Percentiles rank a stretch among this genome's conserved stretches.
phyloP scores from a whole-genome alignment of 2,797 vertebrate species.

The Silurus aristotelis region DNA sequence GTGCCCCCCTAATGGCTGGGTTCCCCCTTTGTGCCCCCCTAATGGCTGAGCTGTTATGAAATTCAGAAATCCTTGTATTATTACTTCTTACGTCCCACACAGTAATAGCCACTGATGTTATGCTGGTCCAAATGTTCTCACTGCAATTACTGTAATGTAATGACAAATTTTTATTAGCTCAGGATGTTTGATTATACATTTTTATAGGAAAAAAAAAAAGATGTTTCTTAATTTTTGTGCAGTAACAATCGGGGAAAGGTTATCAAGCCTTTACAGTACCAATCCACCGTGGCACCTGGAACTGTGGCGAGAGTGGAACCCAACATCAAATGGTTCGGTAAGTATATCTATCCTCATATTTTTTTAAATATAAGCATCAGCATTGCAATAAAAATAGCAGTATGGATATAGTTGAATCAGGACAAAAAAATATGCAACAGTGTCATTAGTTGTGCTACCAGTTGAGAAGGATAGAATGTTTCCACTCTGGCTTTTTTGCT shows the following conservation, averaged over 20 bases:
- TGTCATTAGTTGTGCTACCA: background rate
- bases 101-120: background rate
- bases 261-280: slow-evolving; percentile 86
- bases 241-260: slow-evolving; percentile 90
- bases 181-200: background rate
- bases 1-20: too few species aligned
- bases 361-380: background rate
- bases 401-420: background rate
- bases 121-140: background rate
- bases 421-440: background rate
- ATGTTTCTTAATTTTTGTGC: slow-evolving; percentile 3
- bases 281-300: slow-evolving; percentile 89
- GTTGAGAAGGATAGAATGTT: background rate
- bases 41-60: background rate
- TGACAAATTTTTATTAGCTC: background rate
- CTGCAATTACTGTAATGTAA: background rate
- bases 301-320: slow-evolving; percentile 95
- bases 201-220: background rate
- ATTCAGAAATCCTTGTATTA: background rate
- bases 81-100: too few species aligned
- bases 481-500: background rate
- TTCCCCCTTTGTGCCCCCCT: too few species aligned
- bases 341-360: slow-evolving; percentile 60
- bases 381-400: background rate
- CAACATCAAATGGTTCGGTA: slow-evolving; percentile 98